Base-by-base conservation (phyloP, 1,140 invertebrate species). In the Andricus grossulariae region DNA sequence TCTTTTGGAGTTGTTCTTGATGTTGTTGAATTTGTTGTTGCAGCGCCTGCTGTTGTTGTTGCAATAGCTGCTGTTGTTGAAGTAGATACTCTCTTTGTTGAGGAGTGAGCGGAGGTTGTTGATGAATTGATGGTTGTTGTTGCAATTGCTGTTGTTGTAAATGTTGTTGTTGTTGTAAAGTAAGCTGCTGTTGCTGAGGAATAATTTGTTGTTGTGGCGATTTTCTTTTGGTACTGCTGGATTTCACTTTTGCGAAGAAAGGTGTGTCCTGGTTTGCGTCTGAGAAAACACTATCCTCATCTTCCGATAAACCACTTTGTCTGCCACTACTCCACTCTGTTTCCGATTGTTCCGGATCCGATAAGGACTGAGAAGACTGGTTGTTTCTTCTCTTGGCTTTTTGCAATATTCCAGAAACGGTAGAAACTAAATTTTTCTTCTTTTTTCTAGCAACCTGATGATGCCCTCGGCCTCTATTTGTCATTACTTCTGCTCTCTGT, bases 371-470 rank as follows among this genome's bases (percentile, higher is more conserved):
- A 16, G 93, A 93, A 15, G 90, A 89, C 4, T 90, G 90, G 78
- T 92, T 89, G 78, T 92, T 93, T 91, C 94, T 94, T 83, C 94
- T 89, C 89, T 95, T 95, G 0, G 95, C 95, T 91, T 96, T 96
- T 88, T 96, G 95, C 49, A 97, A 88, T 82, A 96, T 94, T 11
- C 95, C 95, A 0, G 95, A 96, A 84, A 97, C 94, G 0, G 95
- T 96, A 0, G 95, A 95, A 2, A 96, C 95, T 51, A 97, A 90
- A 16, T 96, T 95, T 84, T 95, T 96, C 88, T 96, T 96, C 90
- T 95, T 96, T 85, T 95, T 94, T 79, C 94, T 91, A 16, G 78
- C 45, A 3, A 82, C 39, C 72, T 89, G 89, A 39, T 80, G 66
- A 77, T 86, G 84, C 1, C 85, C 84, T 2, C 89, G 84, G 5